Base-by-base conservation (phyloP, 2,797 vertebrate genomes). In the Phoeniculus purpureus region DNA sequence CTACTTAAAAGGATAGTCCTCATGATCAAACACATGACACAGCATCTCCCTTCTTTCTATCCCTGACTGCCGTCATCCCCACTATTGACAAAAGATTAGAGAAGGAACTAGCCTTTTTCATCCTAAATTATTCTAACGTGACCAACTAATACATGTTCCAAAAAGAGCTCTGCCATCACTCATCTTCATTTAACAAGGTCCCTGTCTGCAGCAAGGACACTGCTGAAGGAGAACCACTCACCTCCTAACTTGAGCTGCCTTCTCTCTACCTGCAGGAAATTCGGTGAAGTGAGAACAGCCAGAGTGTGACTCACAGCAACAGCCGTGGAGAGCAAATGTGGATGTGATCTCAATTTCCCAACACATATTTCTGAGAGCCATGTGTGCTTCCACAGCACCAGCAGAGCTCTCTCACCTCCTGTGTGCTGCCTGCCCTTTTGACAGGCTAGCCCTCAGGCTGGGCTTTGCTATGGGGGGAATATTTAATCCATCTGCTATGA, bases 151-250 rank as follows among this genome's bases (percentile, higher is more conserved):
- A 1, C 0, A 6, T 19, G 43, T 23, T 72, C 47, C n/a, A 32
- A 25, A 59, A 32, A 2, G 4, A 61, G 27, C n/a, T 72, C 43
- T 78, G 73, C 73, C 29, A 15, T 9, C n/a, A 3, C 60, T 15
- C 16, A 0, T 23, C 6, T 32, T 59, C 48, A 16, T 14, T 19
- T 45, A 40, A 26, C 23, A 7, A 61, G 65, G 37, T 18, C 16
- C 4, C 14, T n/a, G 59, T 32, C 61, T 7, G 1, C 65, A 60
- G 79, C 27, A 4, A 0, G 10, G 21, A 81, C 0, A 0, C n/a
- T 47, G 62, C 37, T 65, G 66, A 13, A 55, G 72, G 7, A 79
- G 43, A 81, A 29, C 11, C 32, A 20, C 55, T n/a, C n/a, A 18
- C 26, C 66, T 29, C 62, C 55, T 31, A 4, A 43, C 25, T 59